Conservation (phyloP, 2,888 invertebrate genomes). For the Poecilus cupreus region DNA sequence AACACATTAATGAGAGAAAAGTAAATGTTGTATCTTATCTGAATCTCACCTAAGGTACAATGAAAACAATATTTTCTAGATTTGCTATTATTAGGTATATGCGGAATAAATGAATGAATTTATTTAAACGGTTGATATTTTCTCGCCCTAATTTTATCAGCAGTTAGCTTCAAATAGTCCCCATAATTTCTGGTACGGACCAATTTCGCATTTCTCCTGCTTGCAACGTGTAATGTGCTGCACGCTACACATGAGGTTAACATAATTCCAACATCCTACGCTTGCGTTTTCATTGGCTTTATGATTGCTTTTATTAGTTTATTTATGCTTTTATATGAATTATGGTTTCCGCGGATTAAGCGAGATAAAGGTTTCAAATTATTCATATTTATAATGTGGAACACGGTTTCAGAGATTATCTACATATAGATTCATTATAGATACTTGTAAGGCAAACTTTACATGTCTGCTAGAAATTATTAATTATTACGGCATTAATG, state of each 20-base stretch:
- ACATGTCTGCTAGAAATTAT: conserved; percentile 22
- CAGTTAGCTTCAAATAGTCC: no score
- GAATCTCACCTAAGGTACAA: no score
- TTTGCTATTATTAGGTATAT: no score
- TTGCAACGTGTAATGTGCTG: conserved; percentile 2
- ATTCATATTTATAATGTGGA: conserved; percentile 49
- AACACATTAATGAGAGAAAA: no score
- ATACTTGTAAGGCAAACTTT: conserved; percentile 36
- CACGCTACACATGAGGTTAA: conserved; percentile 40
- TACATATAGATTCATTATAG: conserved; percentile 42
- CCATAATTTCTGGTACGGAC: no score
- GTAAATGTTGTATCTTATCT: no score
- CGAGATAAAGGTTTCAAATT: conserved; percentile 48
- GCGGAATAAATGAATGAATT: conserved; percentile 30
- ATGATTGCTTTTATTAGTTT: conserved; percentile 54
- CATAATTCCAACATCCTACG: conserved; percentile 44
- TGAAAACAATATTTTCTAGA: no score
- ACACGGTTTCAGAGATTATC: conserved; percentile 34
- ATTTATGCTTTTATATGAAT: conserved; percentile 55
- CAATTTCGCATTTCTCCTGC: not conserved
- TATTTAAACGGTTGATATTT: not conserved
- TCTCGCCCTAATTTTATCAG: not conserved
- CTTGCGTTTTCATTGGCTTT: conserved; percentile 49
- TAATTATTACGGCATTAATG: conserved; percentile 8
- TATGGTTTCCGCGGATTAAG: conserved; percentile 54